Base-by-base conservation (phyloP, 2,888 invertebrate species). In the Stenodema calcarata region DNA sequence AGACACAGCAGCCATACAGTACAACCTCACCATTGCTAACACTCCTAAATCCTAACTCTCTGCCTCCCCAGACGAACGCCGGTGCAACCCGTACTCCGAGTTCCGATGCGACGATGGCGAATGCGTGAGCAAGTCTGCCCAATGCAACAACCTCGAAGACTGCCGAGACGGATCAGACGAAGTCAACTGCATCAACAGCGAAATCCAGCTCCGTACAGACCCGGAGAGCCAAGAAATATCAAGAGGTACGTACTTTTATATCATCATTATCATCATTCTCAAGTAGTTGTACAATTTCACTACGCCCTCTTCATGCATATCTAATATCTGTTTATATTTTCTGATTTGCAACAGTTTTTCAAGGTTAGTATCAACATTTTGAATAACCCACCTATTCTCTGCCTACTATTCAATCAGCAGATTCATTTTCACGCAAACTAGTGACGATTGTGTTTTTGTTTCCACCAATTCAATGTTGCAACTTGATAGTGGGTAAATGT, bases 191-290 rank as follows among this genome's bases (percentile, higher is more conserved):
- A 90, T 93, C 91, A 91, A 91, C 91, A 91, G n/a, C 73, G 84
- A 84, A 47, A 91, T 97, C 88, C 92, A 94, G 84, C 91, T 97
- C 89, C 95, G 93, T 91, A 96, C 96, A 0, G 96, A 96, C 90
- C 97, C 97, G 0, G 92, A 92, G 41, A 93, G 94, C 42, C 96
- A 97, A 91, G 94, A 93, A 75, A 95, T 97, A 88, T 62, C 62
- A 0, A 62, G 12, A 62, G 62, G 62, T 62, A 23, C 4, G 35
- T 35, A 35, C 35, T 7, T 35, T n/a, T n/a, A n/a, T n/a, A n/a
- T n/a, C n/a, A n/a, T n/a, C n/a, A n/a, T n/a, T n/a, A n/a, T n/a
- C n/a, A n/a, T n/a, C n/a, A n/a, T n/a, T n/a, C n/a, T n/a, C n/a
- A n/a, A n/a, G n/a, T n/a, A n/a, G n/a, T n/a, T n/a, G n/a, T n/a